Evolutionary conservation across 2,113 vertebrate species (phyloP).

Genomic region (Bostrychus sinensis): DNA sequence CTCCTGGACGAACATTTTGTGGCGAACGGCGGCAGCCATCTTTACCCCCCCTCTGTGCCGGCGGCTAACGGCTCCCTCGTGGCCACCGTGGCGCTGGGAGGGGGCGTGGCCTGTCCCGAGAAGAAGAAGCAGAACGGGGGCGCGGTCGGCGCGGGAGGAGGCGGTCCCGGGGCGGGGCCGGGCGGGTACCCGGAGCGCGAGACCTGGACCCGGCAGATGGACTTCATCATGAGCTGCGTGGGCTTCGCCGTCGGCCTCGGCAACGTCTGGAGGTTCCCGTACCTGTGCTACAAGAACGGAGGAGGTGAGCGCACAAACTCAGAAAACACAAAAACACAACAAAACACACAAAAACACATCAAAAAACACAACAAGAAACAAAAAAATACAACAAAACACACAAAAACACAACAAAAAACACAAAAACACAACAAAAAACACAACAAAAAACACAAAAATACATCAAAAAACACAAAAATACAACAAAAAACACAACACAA

Average conservation of each 20-base stretch:
- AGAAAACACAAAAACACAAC: constrained; percentile 5
- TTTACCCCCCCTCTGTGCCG: constrained; percentile 9
- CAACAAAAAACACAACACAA: too few species aligned
- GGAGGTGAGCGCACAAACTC: constrained; percentile 80
- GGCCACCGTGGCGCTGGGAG: constrained; percentile 16
- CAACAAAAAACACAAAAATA: too few species aligned
- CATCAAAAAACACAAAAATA: too few species aligned
- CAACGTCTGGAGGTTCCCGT: constrained; percentile 90
- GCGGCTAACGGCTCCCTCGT: constrained; percentile 57
- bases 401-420: background rate
- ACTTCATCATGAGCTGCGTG: constrained; percentile 94
- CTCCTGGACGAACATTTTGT: constrained; percentile 73
- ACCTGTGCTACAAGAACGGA: constrained; percentile 92
- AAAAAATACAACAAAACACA: background rate
- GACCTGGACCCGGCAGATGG: constrained; percentile 95
- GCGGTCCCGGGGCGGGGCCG: constrained; percentile 5
- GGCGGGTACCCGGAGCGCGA: constrained; percentile 78
- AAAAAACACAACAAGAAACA: background rate
- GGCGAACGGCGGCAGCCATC: constrained; percentile 60
- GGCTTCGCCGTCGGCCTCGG: constrained; percentile 90
- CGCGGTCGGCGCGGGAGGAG: background rate
- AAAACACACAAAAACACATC: background rate
- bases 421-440: too few species aligned
- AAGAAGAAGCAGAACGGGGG: constrained; percentile 41
- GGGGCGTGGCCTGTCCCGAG: constrained; percentile 21